phyloP scores from a whole-genome alignment of 2,888 invertebrate species.

The Galerucella pusilla region DNA sequence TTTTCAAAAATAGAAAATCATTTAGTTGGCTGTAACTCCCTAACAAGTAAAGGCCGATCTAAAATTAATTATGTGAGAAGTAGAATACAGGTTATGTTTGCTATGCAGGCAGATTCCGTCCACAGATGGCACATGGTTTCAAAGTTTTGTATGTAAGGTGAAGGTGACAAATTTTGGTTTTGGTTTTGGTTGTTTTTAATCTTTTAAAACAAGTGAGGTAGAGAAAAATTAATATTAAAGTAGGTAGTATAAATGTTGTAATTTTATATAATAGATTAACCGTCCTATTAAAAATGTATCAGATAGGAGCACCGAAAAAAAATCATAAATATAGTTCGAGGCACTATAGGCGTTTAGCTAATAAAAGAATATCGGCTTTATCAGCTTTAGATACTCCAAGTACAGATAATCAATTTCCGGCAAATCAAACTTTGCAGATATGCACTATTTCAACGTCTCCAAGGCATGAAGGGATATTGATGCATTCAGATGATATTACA shows the following conservation, averaged over 20 bases:
- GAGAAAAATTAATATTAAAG: neutral
- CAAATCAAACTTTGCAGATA: neutral
- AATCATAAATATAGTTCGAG: too few species aligned
- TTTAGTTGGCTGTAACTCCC: neutral
- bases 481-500: neutral
- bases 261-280: neutral
- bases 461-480: constrained; percentile 1
- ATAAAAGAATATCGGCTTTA: too few species aligned
- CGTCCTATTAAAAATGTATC: neutral
- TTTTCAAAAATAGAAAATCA: neutral
- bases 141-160: neutral
- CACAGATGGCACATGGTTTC: too few species aligned
- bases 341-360: too few species aligned
- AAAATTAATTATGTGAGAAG: neutral
- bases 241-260: neutral
- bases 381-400: too few species aligned
- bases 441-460: neutral
- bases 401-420: neutral
- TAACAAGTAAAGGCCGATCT: neutral
- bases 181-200: too few species aligned
- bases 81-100: constrained; percentile 4
- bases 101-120: too few species aligned
- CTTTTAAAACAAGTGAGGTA: neutral
- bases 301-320: constrained; percentile 2
- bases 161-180: neutral